These are phyloP conservation scores for Eupithecia centaureata DNA, from an alignment of 2,888 invertebrate genomes.

Conservation along the genomic window DNA sequence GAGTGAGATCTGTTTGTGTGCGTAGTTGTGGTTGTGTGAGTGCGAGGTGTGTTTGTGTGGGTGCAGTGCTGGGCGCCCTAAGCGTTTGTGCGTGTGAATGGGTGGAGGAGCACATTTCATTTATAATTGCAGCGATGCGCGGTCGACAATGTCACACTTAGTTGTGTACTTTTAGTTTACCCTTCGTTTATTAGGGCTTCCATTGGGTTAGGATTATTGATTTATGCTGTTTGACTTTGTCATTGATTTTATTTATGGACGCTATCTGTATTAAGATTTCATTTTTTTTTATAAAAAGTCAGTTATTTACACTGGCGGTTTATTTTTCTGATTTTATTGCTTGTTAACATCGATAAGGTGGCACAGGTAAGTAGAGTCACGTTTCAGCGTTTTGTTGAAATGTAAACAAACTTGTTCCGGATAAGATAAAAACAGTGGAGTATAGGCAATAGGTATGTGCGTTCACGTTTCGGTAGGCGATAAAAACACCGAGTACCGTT, in stretches of 20 bases:
- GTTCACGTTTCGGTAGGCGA: slow-evolving; percentile 57
- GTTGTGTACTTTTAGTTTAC: slow-evolving; percentile 67
- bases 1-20: slow-evolving; percentile 60
- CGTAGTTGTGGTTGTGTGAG: slow-evolving; percentile 65
- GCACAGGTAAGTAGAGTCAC: slow-evolving; percentile 75
- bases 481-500: slow-evolving; percentile 46
- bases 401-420: slow-evolving; percentile 83
- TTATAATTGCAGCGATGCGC: slow-evolving; percentile 83
- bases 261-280: slow-evolving; percentile 20
- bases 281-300: slow-evolving; percentile 24
- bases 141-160: slow-evolving; percentile 76
- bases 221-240: slow-evolving; percentile 41
- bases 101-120: slow-evolving; percentile 83
- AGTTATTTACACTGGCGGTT: slow-evolving; percentile 54
- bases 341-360: slow-evolving; percentile 77
- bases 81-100: slow-evolving; percentile 83
- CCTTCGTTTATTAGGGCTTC: slow-evolving; percentile 63
- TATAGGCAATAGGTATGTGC: slow-evolving; percentile 43
- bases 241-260: slow-evolving; percentile 34
- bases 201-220: slow-evolving; percentile 48
- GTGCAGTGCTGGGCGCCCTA: slow-evolving; percentile 71
- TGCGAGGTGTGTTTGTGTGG: slow-evolving; percentile 59
- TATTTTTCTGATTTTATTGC: slow-evolving; percentile 75
- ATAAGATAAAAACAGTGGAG: slow-evolving; percentile 78
- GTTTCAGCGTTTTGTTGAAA: slow-evolving; percentile 80